Conservation (phyloP, 2,113 vertebrate species). For the Sinocyclocheilus rhinocerous region DNA sequence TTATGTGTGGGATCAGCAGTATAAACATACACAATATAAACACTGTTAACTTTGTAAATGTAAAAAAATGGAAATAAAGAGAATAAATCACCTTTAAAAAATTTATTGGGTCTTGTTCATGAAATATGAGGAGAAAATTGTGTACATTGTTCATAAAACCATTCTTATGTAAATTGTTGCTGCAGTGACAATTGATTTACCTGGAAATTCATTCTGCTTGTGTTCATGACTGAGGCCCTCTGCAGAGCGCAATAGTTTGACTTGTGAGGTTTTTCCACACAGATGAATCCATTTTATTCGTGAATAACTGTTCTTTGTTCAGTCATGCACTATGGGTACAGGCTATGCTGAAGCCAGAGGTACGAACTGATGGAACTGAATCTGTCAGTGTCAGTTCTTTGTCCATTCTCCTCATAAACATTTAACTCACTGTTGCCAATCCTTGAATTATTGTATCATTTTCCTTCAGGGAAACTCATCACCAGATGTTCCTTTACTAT, state of each 20-base stretch:
- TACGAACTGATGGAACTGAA: neutral
- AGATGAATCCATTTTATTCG: constrained; percentile 5
- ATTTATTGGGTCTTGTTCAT: neutral
- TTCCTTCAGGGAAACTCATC: neutral
- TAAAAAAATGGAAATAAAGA: neutral
- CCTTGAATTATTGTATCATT: neutral
- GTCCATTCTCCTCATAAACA: neutral
- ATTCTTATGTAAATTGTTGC: no score
- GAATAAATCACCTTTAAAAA: neutral
- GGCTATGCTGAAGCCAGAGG: neutral
- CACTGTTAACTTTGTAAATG: neutral
- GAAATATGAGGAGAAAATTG: neutral
- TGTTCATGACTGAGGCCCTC: neutral
- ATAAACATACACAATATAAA: no score
- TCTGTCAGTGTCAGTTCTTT: no score
- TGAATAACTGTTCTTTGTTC: constrained; percentile 21
- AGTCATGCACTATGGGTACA: neutral
- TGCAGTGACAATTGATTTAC: neutral
- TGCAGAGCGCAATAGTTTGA: neutral
- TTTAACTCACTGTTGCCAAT: neutral
- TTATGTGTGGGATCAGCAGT: no score
- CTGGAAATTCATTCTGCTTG: neutral
- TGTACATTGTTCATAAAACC: neutral
- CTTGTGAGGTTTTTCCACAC: neutral
- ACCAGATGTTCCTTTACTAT: neutral